Conservation (phyloP, 2,113 vertebrate species). For the Paradisaea rubra region DNA sequence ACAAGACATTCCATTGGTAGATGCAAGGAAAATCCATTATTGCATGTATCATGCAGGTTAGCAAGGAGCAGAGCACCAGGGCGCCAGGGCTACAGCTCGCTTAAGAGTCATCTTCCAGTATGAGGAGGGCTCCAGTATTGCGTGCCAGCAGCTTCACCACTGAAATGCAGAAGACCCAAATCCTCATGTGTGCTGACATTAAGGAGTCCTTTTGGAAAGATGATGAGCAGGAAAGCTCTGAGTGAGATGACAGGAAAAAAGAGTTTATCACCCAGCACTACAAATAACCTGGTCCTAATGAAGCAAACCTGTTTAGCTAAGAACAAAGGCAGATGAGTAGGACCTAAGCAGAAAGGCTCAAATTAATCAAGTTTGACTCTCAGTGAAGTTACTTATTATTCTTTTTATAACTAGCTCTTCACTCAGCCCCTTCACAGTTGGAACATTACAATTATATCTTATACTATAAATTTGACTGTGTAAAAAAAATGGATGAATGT, state of each 20-base stretch:
- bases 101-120: not conserved
- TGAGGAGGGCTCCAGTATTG: not conserved
- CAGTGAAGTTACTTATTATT: not conserved
- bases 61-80: not conserved
- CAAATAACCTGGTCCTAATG: not conserved
- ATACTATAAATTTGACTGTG: not conserved
- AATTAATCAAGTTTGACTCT: not conserved
- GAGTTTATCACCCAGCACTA: not conserved
- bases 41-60: not conserved
- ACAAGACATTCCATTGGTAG: not conserved
- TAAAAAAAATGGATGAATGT: not conserved
- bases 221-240: not conserved
- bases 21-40: not conserved
- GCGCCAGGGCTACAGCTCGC: not conserved
- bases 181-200: not conserved
- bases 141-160: not conserved
- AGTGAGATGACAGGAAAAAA: not conserved
- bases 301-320: not conserved
- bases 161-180: not conserved
- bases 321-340: not conserved
- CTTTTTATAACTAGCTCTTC: not conserved
- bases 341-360: not conserved
- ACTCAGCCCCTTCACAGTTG: not conserved
- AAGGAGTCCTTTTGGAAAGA: not conserved
- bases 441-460: not conserved